Evolutionary conservation across 2,113 vertebrate species (phyloP).

Genomic region (Pterocles gutturalis): DNA sequence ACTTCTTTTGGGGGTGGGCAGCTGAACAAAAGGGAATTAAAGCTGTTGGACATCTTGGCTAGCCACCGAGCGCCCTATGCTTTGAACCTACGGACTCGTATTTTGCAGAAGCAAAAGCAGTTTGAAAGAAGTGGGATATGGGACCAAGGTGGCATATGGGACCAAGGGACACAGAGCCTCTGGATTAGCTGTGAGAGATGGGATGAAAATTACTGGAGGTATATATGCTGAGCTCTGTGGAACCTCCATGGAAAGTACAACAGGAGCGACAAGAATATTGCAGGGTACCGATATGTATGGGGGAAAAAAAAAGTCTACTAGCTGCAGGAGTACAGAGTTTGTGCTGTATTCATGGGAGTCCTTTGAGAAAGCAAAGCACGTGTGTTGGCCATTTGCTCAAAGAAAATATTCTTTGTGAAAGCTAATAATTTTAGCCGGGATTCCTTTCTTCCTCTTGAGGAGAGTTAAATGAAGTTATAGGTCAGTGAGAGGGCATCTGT

Average conservation of each 20-base stretch:
- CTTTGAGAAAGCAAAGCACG: slow-evolving; percentile 44
- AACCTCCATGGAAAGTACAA: neutral
- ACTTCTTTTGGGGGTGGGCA: neutral
- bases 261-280: neutral
- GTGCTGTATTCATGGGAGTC: neutral
- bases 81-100: fast-evolving
- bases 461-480: slow-evolving; percentile 57
- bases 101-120: neutral
- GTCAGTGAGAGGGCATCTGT: slow-evolving; percentile 51
- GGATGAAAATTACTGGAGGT: neutral
- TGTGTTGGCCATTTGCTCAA: slow-evolving; percentile 50
- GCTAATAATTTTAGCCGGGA: slow-evolving; percentile 57
- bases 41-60: neutral
- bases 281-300: neutral
- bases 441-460: slow-evolving; percentile 62
- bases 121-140: neutral
- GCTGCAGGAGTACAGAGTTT: neutral
- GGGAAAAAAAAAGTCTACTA: neutral
- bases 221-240: neutral
- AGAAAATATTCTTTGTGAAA: slow-evolving; percentile 37
- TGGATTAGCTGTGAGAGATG: neutral
- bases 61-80: fast-evolving
- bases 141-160: neutral
- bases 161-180: neutral
- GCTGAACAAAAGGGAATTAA: neutral